Evolutionary conservation across 2,888 invertebrate species (phyloP).

Genomic region (Melanchra persicariae): DNA sequence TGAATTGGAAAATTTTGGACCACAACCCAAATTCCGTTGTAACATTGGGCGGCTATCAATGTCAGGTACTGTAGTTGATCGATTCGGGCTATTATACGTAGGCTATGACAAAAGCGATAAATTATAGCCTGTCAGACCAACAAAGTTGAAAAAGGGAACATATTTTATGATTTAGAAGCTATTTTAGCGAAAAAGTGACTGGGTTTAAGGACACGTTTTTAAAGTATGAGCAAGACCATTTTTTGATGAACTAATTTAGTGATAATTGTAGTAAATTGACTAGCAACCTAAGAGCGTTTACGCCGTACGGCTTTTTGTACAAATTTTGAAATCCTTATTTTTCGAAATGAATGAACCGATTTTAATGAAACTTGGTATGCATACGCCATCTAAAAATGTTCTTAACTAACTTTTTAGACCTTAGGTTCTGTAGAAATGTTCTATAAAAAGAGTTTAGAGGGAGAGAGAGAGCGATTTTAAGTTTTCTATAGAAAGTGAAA

Average conservation of each 20-base stretch:
- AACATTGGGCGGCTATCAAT: conserved; percentile 55
- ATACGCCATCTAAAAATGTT: no score
- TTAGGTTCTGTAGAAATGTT: no score
- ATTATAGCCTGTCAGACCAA: conserved; percentile 21
- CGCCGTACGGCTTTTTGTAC: no score
- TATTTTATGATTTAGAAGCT: conserved; percentile 25
- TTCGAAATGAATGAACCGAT: no score
- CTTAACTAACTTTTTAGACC: no score
- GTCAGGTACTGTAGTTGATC: conserved; percentile 51
- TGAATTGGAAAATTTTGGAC: conserved; percentile 14
- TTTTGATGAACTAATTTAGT: not conserved
- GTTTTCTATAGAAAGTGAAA: no score
- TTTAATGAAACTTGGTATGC: no score
- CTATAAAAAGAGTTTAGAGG: no score
- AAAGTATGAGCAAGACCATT: not conserved
- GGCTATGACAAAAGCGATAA: conserved; percentile 39
- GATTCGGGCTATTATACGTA: conserved; percentile 48
- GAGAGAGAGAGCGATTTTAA: no score
- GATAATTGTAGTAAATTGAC: no score
- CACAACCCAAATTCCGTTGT: conserved; percentile 16
- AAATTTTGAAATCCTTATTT: no score
- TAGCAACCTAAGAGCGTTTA: no score
- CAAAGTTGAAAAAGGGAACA: conserved; percentile 1
- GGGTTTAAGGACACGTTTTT: conserved; percentile 7
- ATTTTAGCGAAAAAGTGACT: not conserved